phyloP scores from a whole-genome alignment of 2,888 invertebrate species.

The Hyposoter didymator region DNA sequence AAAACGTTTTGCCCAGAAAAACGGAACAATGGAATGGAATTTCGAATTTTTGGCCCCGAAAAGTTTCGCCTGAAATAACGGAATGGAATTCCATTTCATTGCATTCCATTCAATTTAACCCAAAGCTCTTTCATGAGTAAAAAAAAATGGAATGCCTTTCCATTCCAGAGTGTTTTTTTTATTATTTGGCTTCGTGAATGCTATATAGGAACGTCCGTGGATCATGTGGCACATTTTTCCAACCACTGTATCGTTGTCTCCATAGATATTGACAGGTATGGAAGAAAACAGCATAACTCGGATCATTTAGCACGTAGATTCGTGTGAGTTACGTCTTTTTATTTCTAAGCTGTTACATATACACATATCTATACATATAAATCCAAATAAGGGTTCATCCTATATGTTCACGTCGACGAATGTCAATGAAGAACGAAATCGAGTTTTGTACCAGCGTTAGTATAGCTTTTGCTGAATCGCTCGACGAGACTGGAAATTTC shows the following conservation, averaged over 20 bases:
- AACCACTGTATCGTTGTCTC: neutral
- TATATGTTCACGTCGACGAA: constrained; percentile 50
- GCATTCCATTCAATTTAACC: too few species aligned
- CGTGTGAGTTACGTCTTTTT: constrained; percentile 13
- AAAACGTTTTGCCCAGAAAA: too few species aligned
- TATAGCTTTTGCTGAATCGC: constrained; percentile 41
- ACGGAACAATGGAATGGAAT: too few species aligned
- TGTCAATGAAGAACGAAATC: constrained; percentile 64
- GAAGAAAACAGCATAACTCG: constrained; percentile 9
- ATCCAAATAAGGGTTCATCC: neutral
- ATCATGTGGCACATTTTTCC: neutral
- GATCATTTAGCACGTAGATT: neutral
- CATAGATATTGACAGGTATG: neutral
- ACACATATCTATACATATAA: neutral
- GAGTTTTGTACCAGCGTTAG: constrained; percentile 38
- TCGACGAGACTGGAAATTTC: constrained; percentile 25
- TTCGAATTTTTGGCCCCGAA: too few species aligned
- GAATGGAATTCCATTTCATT: too few species aligned
- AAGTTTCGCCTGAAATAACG: too few species aligned
- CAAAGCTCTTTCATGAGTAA: too few species aligned
- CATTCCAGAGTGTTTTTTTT: neutral
- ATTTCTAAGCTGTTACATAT: neutral
- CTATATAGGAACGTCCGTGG: constrained; percentile 1
- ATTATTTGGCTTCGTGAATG: constrained; percentile 3
- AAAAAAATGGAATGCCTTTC: too few species aligned